These are phyloP conservation scores for Hedychridium roseum DNA, from an alignment of 2,888 invertebrate species.

Conservation along the genomic window DNA sequence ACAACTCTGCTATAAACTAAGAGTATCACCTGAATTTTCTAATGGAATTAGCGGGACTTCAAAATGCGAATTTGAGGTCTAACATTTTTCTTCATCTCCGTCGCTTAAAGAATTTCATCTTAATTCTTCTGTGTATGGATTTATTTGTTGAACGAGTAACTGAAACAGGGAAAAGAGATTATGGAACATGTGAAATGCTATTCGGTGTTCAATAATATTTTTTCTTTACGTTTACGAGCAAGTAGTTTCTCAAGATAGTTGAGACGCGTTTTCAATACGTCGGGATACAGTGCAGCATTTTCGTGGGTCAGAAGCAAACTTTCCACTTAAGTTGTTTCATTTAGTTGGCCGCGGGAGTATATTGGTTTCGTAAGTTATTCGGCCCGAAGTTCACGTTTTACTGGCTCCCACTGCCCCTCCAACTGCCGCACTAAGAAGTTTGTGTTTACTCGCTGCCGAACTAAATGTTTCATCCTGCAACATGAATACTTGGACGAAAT, in stretches of 20 bases:
- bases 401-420: slow-evolving; percentile 24
- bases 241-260: slow-evolving; percentile 34
- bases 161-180: no score
- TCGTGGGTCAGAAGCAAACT: slow-evolving; percentile 50
- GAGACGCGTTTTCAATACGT: slow-evolving; percentile 48
- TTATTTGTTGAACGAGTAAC: no score
- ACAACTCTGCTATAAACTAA: slow-evolving; percentile 37
- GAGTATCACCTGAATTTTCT: no score
- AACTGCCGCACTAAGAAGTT: slow-evolving; percentile 36
- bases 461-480: slow-evolving; percentile 39
- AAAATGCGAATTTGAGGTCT: slow-evolving; percentile 32
- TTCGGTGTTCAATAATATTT: no score
- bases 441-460: slow-evolving; percentile 47
- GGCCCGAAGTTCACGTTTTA: slow-evolving; percentile 43
- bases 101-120: no score
- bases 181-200: no score
- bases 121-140: no score
- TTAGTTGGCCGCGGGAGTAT: slow-evolving; percentile 48
- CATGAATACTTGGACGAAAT: slow-evolving; percentile 36
- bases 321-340: slow-evolving; percentile 58
- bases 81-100: no score
- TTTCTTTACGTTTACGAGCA: no score
- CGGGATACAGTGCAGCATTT: slow-evolving; percentile 48
- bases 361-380: slow-evolving; percentile 51
- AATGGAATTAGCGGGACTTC: no score